Conservation (phyloP, 2,888 invertebrate genomes). For the Calameuta idolon region DNA sequence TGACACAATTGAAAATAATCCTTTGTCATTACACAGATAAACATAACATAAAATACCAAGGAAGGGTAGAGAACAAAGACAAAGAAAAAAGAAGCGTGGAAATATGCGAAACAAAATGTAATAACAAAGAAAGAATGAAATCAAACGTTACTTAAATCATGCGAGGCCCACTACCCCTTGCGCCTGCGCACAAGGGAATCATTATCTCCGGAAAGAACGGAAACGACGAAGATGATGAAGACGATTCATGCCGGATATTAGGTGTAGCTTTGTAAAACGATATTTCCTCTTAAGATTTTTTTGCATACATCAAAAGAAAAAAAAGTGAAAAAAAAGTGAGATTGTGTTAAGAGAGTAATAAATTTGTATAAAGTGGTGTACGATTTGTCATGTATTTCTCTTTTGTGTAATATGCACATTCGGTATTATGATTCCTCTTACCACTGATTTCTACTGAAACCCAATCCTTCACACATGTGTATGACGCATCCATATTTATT, state of each 20-base stretch:
- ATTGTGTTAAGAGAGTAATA: constrained; percentile 61
- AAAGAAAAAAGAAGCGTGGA: constrained; percentile 11
- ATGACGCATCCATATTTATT: not conserved
- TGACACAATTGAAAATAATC: not conserved
- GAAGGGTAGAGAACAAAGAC: not conserved
- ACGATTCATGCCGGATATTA: constrained; percentile 33
- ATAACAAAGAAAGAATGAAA: not conserved
- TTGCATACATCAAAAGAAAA: constrained; percentile 52
- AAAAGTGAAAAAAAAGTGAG: constrained; percentile 32
- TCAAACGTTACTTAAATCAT: not conserved
- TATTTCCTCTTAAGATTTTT: constrained; percentile 57
- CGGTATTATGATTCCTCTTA: not conserved
- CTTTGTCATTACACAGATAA: not conserved
- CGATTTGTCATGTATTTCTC: constrained; percentile 6
- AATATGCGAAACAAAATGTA: not conserved
- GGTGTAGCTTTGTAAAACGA: constrained; percentile 60
- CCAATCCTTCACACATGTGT: not conserved
- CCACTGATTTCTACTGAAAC: not conserved
- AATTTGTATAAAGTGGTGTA: constrained; percentile 65
- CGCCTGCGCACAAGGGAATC: not conserved
- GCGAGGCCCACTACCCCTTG: not conserved
- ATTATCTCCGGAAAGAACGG: constrained; percentile 18
- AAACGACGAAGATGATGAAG: not conserved
- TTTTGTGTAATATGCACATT: not conserved
- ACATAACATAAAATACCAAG: not conserved